Evolutionary conservation across 2,113 vertebrate genomes (phyloP), one percentile per base, ranked within the genome.

Genomic region (Salvator merianae): DNA sequence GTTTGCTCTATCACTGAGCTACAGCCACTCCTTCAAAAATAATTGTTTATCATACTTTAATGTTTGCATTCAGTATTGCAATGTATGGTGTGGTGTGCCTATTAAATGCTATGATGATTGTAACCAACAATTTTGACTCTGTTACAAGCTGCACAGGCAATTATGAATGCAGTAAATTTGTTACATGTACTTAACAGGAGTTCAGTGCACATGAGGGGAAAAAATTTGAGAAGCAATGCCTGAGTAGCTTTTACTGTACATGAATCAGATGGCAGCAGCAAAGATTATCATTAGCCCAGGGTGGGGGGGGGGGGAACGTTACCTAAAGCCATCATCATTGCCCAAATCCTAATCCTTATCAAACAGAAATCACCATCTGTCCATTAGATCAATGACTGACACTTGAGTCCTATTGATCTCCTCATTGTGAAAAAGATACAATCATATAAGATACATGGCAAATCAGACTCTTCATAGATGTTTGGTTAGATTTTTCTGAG

Each of bases 381-480:
- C 90, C 86, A 63, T 91, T 86, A 90, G 85, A 87, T 90, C 83
- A 90, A 88, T 90, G 88, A 89, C 88, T 94, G 86, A 77, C 34
- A 86, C 82, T 89, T 89, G 82, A 68, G 65, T 87, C 82, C 89
- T 88, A 92, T 90, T 85, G 90, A 93, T 85, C 88, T 87, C 87
- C 82, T 76, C 91, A 85, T 93, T 90, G 89, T 86, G 76, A 80
- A 91, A 92, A 91, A 84, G 86, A 93, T 93, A 89, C 90, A 79
- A 85, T 85, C 87, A 83, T 85, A 91, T 71, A 84, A 93, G 89
- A 93, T 93, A 88, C 76, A 90, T 47, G 90, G 89, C 85, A 90
- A 94, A 93, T 93, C 92, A 94, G 85, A 82, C 92, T 92, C 70
- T 89, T 93, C 87, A 77, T 92, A 87, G 91, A 88, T 93, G 91